Evolutionary conservation across 2,888 invertebrate genomes (phyloP).

Genomic region (Ochropleura leucogaster): DNA sequence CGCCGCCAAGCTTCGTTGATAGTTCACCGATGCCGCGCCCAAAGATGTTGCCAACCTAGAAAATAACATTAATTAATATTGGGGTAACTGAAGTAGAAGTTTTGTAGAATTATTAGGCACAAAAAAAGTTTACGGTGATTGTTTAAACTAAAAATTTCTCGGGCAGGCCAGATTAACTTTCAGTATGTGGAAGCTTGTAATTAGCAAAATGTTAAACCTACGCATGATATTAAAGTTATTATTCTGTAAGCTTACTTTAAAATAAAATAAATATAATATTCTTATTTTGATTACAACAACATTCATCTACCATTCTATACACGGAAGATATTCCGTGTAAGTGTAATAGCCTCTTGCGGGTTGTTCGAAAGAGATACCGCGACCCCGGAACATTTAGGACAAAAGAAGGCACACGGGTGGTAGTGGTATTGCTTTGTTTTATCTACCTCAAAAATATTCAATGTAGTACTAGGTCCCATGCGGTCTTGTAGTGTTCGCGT

Average conservation of each 20-base stretch:
- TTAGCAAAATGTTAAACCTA: too few relatives aligned
- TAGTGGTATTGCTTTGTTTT: too few relatives aligned
- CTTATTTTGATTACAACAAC: background rate
- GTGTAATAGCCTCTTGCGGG: too few relatives aligned
- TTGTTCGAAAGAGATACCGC: too few relatives aligned
- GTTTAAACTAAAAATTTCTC: background rate
- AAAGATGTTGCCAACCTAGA: conserved; percentile 96
- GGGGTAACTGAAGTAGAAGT: background rate
- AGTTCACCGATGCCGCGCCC: conserved; percentile 97
- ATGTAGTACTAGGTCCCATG: conserved; percentile 10
- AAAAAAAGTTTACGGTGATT: background rate
- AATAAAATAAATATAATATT: too few relatives aligned
- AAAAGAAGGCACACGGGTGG: too few relatives aligned
- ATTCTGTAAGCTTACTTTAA: too few relatives aligned
- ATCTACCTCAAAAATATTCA: conserved; percentile 5
- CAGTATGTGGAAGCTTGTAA: too few relatives aligned
- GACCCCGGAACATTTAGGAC: too few relatives aligned
- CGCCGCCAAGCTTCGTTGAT: conserved; percentile 96
- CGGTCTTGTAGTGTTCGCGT: conserved; percentile 28
- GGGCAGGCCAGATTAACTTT: background rate
- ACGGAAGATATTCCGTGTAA: too few relatives aligned
- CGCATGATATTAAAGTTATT: too few relatives aligned
- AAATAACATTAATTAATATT: conserved; percentile 43
- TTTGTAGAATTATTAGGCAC: background rate
- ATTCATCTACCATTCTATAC: too few relatives aligned